A percentile compares a stretch with the other conserved stretches of the same genome.
phyloP scores from a whole-genome alignment of 2,113 vertebrate species.

The Actinemys pallida region DNA sequence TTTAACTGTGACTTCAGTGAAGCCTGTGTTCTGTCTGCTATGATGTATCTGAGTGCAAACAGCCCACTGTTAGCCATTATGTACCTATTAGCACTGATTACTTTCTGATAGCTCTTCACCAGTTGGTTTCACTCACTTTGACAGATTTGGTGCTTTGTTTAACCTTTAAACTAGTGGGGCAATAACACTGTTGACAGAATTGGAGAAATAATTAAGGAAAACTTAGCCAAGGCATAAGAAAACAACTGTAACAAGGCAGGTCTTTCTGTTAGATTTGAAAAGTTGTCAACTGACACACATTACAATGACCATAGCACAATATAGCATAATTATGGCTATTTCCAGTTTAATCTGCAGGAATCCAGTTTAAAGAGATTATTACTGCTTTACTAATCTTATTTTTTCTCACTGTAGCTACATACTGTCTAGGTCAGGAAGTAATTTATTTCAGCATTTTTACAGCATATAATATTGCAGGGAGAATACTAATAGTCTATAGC shows the following conservation, averaged over 20 bases:
- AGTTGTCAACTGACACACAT: conserved; percentile 46
- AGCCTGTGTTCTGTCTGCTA: conserved; percentile 87
- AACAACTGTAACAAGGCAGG: conserved; percentile 79
- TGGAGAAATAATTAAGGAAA: conserved; percentile 86
- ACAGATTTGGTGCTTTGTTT: conserved; percentile 95
- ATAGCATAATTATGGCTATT: conserved; percentile 40
- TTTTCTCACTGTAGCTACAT: background rate
- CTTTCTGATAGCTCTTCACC: conserved; percentile 92
- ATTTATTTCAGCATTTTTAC: conserved; percentile 41
- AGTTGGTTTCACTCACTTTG: conserved; percentile 97
- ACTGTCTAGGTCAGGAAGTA: background rate
- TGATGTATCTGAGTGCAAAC: conserved; percentile 92
- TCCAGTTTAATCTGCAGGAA: conserved; percentile 63
- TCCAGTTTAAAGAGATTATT: conserved; percentile 67
- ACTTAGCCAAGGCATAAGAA: conserved; percentile 78
- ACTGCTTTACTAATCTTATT: background rate
- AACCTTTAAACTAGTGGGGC: conserved; percentile 91
- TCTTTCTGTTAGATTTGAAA: conserved; percentile 72
- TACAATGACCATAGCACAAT: background rate
- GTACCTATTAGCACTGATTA: conserved; percentile 99
- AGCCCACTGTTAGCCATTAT: conserved; percentile 95
- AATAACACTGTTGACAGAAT: conserved; percentile 82
- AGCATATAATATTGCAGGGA: conserved; percentile 14
- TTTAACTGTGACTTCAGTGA: conserved; percentile 83
- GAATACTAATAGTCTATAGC: background rate